phyloP scores from a whole-genome alignment of 1,140 invertebrate genomes.

The Copidosoma floridanum region DNA sequence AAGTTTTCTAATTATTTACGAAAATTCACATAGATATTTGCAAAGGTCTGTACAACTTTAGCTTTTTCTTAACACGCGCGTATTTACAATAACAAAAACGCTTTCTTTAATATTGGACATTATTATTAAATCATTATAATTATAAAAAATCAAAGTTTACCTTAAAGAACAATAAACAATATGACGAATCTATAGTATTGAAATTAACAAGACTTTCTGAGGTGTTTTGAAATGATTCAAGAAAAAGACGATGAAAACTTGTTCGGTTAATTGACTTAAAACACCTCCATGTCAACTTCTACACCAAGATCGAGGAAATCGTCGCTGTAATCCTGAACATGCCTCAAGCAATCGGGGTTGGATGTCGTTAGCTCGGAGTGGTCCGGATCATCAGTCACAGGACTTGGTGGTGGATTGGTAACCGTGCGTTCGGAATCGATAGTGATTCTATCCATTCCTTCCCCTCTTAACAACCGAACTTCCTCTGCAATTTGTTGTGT shows the following conservation, averaged over 20 bases:
- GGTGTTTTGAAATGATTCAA: background rate
- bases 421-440: constrained; percentile 58
- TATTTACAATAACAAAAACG: constrained; percentile 27
- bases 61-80: constrained; percentile 1
- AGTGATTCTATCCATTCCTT: constrained; percentile 54
- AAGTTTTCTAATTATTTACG: constrained; percentile 6
- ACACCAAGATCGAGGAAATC: constrained; percentile 70
- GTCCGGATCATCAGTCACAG: constrained; percentile 71
- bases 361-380: constrained; percentile 68
- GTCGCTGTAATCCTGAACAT: constrained; percentile 58
- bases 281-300: constrained; percentile 73
- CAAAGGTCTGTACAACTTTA: constrained; percentile 23
- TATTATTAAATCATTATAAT: no score
- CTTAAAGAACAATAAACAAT: background rate
- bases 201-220: constrained; percentile 9
- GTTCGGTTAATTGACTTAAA: constrained; percentile 51
- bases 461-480: constrained; percentile 51
- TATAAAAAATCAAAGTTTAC: constrained; percentile 8
- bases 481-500: constrained; percentile 56
- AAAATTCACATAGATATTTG: constrained; percentile 24
- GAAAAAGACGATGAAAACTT: constrained; percentile 8
- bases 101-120: no score
- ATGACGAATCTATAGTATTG: constrained; percentile 4
- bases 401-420: constrained; percentile 75
- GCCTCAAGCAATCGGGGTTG: constrained; percentile 59